Percentiles rank a stretch among this genome's conserved stretches.
These are phyloP conservation scores for Tortricodes alternella DNA, from an alignment of 2,888 invertebrate genomes.

Conservation along the genomic window DNA sequence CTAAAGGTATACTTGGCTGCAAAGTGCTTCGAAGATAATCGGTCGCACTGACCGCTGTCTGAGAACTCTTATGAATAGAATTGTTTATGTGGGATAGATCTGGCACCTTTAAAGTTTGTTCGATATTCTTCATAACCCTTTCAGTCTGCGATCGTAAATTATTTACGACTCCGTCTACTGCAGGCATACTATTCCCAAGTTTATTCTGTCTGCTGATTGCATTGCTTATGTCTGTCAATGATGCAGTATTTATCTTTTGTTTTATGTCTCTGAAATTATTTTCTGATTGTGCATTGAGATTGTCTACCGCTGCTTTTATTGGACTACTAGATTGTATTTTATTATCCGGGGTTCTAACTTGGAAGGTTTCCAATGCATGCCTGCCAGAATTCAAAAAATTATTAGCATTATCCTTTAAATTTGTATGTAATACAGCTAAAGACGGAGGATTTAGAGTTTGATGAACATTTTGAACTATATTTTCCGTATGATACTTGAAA, in stretches of 20 bases:
- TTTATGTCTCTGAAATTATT: constrained; percentile 12
- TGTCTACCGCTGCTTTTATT: constrained; percentile 11
- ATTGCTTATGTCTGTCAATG: constrained; percentile 5
- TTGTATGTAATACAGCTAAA: constrained; percentile 6
- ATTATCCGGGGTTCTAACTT: constrained; percentile 32
- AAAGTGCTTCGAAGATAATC: constrained; percentile 4
- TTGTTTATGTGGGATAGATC: neutral
- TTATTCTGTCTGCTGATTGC: constrained; percentile 5
- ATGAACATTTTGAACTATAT: constrained; percentile 11
- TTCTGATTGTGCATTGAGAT: constrained; percentile 16
- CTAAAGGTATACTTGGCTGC: constrained; percentile 9
- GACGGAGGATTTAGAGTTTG: neutral
- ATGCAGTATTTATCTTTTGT: neutral
- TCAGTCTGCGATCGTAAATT: constrained; percentile 6
- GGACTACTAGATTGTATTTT: neutral
- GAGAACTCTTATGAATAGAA: constrained; percentile 17
- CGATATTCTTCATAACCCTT: constrained; percentile 4
- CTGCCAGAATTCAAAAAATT: constrained; percentile 38
- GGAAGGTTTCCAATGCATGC: constrained; percentile 36
- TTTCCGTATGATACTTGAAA: constrained; percentile 10
- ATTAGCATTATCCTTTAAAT: neutral
- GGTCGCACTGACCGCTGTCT: too few species aligned
- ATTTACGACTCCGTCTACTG: neutral
- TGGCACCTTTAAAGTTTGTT: constrained; percentile 10
- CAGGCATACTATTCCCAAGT: neutral